Base-by-base conservation (phyloP, 2,113 vertebrate species). In the Aptenodytes forsteri region DNA sequence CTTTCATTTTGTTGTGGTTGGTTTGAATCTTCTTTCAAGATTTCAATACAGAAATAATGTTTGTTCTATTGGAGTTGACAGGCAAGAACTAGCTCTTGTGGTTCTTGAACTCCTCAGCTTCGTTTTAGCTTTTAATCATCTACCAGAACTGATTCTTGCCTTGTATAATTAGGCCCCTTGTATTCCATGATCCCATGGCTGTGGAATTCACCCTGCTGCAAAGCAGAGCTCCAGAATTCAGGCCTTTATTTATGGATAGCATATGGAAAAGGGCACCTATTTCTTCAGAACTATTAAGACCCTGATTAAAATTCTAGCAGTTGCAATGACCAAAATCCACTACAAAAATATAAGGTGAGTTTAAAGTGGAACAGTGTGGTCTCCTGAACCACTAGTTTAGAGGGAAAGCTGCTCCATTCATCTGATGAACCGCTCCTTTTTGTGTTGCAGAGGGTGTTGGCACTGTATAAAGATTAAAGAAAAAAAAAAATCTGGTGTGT, bases 11-110 rank as follows among this genome's bases (percentile, higher is more conserved):
- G 23, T 65, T 91, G 65, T 95, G 72, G 72, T 84, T 91, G 65
- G 15, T 83, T 89, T 91, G 81, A 95, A 82, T 65, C 73, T 79
- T 89, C 69, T 96, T 95, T 94, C 36, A 93, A 69, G 77, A 76
- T 89, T n/a, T 89, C 73, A 91, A 32, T 5, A 2, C 21, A 79
- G 55, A 92, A 91, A 49, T 81, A 67, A 82, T 21, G 36, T 89
- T 87, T 1, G 1, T 87, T 79, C 73, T 92, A 49, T 92, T 71
- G 46, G 78, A 94, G 38, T 44, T 87, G 94, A 96, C 62, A 91
- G 70, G 84, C 80, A 95, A 83, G 82, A 70, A 80, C 81, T 93
- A 80, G 89, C 62, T 94, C 92, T 93, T 89, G 91, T 96, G 78
- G 65, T 77, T 97, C 83, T 77, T 93, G 42, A 92, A 76, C 73